phyloP scores from a whole-genome alignment of 2,113 vertebrate species.

The Tetrao urogallus region DNA sequence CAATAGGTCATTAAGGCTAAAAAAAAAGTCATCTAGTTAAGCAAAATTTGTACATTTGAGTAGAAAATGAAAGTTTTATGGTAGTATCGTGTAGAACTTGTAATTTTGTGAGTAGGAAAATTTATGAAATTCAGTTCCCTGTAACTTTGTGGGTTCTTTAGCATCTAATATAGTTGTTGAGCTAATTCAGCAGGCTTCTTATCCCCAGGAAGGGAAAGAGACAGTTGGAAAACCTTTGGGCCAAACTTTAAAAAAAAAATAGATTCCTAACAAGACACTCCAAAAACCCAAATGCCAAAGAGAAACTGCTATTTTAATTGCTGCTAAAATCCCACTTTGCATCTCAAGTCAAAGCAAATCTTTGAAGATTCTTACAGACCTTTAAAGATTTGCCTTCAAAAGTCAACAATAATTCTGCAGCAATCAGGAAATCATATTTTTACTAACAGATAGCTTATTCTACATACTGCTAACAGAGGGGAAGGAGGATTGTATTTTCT shows the following conservation, averaged over 20 bases:
- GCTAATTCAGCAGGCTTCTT: neutral
- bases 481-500: neutral
- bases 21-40: neutral
- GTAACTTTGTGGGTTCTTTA: neutral
- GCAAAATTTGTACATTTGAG: neutral
- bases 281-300: neutral
- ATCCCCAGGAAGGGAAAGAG: neutral
- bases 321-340: neutral
- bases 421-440: neutral
- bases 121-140: neutral
- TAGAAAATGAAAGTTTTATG: slow-evolving; percentile 21
- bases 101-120: neutral
- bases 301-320: neutral
- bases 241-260: neutral
- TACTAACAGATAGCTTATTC: neutral
- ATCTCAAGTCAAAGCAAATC: neutral
- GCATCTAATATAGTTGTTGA: neutral
- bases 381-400: neutral
- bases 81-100: neutral
- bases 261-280: neutral
- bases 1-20: neutral
- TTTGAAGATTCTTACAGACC: neutral
- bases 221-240: neutral
- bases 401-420: neutral
- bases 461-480: neutral